Conservation (phyloP, 2,113 vertebrate species). For the Garra rufa region DNA sequence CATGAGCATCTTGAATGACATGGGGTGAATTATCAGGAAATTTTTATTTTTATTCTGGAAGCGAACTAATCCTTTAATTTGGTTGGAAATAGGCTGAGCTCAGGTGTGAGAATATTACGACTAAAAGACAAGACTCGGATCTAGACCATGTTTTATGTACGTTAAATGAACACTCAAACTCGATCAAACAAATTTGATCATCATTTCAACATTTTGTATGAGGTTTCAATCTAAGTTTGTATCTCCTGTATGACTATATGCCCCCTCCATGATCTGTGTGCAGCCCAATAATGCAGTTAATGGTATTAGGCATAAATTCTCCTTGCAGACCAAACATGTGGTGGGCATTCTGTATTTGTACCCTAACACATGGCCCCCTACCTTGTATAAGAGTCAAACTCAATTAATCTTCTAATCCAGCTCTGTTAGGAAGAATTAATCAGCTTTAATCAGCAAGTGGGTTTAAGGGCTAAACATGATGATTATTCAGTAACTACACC, state of each 20-base stretch:
- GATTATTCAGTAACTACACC: slow-evolving; percentile 14
- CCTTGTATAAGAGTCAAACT: slow-evolving; percentile 49
- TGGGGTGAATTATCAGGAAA: too few species aligned
- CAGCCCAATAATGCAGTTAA: slow-evolving; percentile 43
- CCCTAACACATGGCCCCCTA: slow-evolving; percentile 33
- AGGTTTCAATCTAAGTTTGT: slow-evolving; percentile 3
- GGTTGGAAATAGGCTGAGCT: neutral
- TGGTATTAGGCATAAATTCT: slow-evolving; percentile 50
- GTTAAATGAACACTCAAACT: neutral
- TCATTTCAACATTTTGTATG: neutral
- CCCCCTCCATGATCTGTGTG: neutral
- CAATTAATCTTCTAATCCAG: slow-evolving; percentile 64
- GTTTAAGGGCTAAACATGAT: slow-evolving; percentile 38
- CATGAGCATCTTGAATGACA: too few species aligned
- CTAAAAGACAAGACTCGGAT: neutral
- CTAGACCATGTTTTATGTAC: neutral
- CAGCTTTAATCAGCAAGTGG: slow-evolving; percentile 42
- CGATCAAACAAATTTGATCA: neutral
- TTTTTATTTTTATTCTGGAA: too few species aligned
- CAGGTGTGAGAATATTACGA: too few species aligned
- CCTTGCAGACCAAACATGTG: slow-evolving; percentile 47
- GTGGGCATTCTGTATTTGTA: slow-evolving; percentile 48
- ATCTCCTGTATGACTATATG: neutral
- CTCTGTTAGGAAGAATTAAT: slow-evolving; percentile 60
- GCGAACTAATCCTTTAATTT: too few species aligned